Conservation (phyloP, 2,113 vertebrate genomes). For the Hoplias malabaricus region DNA sequence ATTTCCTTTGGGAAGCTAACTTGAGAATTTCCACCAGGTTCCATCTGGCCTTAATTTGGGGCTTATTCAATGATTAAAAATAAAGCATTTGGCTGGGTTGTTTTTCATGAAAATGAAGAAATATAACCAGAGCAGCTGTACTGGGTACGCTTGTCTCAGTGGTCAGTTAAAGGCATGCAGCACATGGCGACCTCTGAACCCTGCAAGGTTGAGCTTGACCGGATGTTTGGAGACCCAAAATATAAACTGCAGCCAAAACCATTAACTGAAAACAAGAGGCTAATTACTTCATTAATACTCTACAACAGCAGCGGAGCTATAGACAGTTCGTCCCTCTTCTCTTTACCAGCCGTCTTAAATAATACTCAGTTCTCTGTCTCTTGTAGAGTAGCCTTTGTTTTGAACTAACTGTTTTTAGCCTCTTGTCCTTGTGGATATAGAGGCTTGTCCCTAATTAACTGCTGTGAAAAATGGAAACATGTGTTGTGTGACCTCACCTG, state of each 20-base stretch:
- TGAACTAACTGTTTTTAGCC: slow-evolving; percentile 60
- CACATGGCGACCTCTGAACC: slow-evolving; percentile 73
- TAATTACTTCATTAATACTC: slow-evolving; percentile 73
- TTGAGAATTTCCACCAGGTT: too few relatives aligned
- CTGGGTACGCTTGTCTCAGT: background rate
- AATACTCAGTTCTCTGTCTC: slow-evolving; percentile 13
- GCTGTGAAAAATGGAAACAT: slow-evolving; percentile 67
- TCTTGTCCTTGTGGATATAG: slow-evolving; percentile 62
- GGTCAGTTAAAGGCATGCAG: slow-evolving; percentile 59
- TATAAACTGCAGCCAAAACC: slow-evolving; percentile 71
- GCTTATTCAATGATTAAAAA: too few relatives aligned
- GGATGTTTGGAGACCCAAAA: slow-evolving; percentile 64
- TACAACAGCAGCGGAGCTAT: slow-evolving; percentile 69
- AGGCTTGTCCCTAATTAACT: slow-evolving; percentile 72
- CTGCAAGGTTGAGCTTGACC: slow-evolving; percentile 54
- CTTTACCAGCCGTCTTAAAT: slow-evolving; percentile 73
- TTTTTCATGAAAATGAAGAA: too few relatives aligned
- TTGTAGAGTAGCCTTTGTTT: slow-evolving; percentile 37
- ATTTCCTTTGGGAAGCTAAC: too few relatives aligned
- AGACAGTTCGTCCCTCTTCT: slow-evolving; percentile 72
- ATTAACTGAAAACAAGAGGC: slow-evolving; percentile 77
- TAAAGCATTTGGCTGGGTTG: too few relatives aligned
- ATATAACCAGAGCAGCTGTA: background rate
- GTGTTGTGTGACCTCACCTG: slow-evolving; percentile 2
- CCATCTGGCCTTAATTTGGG: too few relatives aligned